phyloP scores from a whole-genome alignment of 2,113 vertebrate species.

The Nansenia antarctica region DNA sequence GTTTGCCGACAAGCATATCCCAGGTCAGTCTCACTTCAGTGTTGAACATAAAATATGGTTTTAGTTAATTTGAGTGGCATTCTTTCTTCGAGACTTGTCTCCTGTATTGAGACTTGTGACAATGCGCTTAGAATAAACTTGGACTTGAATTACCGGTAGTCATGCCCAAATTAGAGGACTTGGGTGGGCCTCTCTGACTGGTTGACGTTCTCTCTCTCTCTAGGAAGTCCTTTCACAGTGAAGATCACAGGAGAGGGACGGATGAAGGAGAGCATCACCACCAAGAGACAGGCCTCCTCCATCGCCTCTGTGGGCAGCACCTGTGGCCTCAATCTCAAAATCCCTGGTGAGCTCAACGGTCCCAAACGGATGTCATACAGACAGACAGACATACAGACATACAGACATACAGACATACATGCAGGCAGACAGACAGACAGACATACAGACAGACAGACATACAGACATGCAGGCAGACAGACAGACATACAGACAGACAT shows the following conservation, averaged over 20 bases:
- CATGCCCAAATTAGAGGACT: no score
- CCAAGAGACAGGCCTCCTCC: slow-evolving; percentile 89
- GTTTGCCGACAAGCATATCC: slow-evolving; percentile 94
- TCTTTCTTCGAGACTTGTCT: no score
- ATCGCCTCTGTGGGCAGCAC: slow-evolving; percentile 93
- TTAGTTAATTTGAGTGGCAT: not conserved
- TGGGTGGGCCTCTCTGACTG: not conserved
- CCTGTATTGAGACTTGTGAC: not conserved
- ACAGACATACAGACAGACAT: no score
- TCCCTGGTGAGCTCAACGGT: slow-evolving; percentile 82
- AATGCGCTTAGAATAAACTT: not conserved
- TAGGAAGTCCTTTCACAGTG: slow-evolving; percentile 96
- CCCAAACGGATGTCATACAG: no score
- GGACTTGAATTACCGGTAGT: no score
- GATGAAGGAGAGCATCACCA: slow-evolving; percentile 95
- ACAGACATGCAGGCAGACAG: no score
- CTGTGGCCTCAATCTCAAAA: slow-evolving; percentile 97
- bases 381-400: no score
- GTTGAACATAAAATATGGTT: not conserved
- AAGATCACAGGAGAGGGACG: slow-evolving; percentile 95
- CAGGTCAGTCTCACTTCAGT: slow-evolving; percentile 71
- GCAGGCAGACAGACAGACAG: no score
- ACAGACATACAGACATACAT: no score
- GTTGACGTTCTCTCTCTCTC: not conserved
- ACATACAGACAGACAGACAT: no score